Conservation (phyloP, 2,797 vertebrate species). For the Alectoris magna region DNA sequence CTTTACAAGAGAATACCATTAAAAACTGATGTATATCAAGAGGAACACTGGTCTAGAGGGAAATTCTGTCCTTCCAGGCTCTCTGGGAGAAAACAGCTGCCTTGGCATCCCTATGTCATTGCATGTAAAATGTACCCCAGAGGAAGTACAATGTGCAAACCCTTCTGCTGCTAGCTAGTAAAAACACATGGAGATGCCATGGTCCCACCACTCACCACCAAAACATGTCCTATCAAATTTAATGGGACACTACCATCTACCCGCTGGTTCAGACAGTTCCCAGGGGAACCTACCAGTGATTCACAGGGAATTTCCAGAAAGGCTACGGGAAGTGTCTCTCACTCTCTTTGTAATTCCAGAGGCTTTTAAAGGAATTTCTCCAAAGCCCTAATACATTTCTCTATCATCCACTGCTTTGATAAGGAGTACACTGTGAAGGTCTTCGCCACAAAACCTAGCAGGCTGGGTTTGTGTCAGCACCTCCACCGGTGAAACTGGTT, state of each 20-base stretch:
- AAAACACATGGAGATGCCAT: background rate
- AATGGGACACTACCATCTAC: conserved; percentile 6
- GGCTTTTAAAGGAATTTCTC: conserved; percentile 16
- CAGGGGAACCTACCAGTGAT: background rate
- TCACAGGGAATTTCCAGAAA: conserved; percentile 21
- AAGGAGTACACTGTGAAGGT: background rate
- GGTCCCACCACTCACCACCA: background rate
- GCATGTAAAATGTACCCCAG: background rate
- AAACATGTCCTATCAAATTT: background rate
- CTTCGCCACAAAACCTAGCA: conserved; percentile 1
- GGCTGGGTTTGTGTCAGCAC: background rate
- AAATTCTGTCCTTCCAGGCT: conserved; percentile 1
- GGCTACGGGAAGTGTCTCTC: background rate
- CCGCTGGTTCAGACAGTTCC: background rate
- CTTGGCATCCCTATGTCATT: background rate
- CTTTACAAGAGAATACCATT: conserved; percentile 1
- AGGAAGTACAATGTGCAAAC: background rate
- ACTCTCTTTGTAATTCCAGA: background rate
- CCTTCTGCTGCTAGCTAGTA: background rate
- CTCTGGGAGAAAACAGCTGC: background rate
- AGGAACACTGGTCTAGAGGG: background rate
- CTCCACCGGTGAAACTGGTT: background rate
- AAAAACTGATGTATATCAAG: background rate
- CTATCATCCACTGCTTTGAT: background rate
- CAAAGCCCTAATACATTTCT: background rate